A percentile compares a stretch with the other conserved stretches of the same genome.
These are phyloP conservation scores for Pao palembangensis DNA, from an alignment of 2,113 vertebrate species.

Conservation along the genomic window DNA sequence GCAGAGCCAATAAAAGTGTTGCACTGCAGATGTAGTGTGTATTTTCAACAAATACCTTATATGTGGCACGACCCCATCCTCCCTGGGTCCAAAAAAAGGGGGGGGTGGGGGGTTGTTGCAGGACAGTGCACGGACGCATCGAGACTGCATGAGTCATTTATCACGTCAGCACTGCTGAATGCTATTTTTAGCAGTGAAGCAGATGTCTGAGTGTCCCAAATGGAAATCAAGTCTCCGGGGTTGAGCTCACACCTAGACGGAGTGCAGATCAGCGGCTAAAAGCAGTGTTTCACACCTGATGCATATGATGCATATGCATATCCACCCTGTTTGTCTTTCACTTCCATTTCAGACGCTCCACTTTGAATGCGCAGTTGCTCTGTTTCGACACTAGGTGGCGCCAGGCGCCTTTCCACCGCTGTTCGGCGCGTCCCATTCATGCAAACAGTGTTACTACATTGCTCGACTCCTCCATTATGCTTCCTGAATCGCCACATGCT, in stretches of 20 bases:
- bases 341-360: neutral
- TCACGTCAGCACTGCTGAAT: conserved; percentile 53
- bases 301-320: too few relatives aligned
- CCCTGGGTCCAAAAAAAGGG: neutral
- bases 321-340: neutral
- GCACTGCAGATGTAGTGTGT: too few relatives aligned
- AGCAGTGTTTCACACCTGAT: too few relatives aligned
- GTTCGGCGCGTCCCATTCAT: conserved; percentile 26
- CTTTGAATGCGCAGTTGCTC: neutral
- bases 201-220: conserved; percentile 52
- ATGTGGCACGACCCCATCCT: neutral
- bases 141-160: conserved; percentile 64
- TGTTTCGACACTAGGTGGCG: conserved; percentile 49
- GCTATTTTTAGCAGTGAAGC: conserved; percentile 64
- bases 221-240: conserved; percentile 31
- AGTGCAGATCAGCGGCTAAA: neutral
- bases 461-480: conserved; percentile 37
- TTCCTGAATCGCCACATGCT: conserved; percentile 21
- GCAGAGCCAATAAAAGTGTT: too few relatives aligned
- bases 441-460: conserved; percentile 35
- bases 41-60: too few relatives aligned
- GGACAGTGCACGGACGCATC: conserved; percentile 11
- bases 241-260: conserved; percentile 29
- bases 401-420: conserved; percentile 5
- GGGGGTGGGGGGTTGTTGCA: conserved; percentile 1